phyloP scores from a whole-genome alignment of 2,888 invertebrate genomes.

The Thelaira solivaga region DNA sequence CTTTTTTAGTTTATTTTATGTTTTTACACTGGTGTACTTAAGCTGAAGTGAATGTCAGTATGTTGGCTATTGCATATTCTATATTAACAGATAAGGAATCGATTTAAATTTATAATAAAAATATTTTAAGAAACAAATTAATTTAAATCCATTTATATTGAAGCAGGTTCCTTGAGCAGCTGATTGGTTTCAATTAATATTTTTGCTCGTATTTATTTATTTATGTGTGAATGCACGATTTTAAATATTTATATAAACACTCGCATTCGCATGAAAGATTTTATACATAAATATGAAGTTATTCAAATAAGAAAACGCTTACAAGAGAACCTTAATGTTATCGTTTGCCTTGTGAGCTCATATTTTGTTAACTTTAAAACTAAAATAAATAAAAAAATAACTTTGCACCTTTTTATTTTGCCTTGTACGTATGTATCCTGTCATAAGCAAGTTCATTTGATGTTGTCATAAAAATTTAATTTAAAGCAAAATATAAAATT shows the following conservation, averaged over 20 bases:
- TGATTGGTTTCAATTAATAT: conserved; percentile 18
- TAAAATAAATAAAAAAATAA: too few species aligned
- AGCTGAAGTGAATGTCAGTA: too few species aligned
- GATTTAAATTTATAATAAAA: neutral
- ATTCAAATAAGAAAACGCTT: neutral
- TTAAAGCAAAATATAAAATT: conserved; percentile 19
- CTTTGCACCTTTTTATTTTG: conserved; percentile 33
- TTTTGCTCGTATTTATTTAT: too few species aligned
- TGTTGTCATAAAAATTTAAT: conserved; percentile 42
- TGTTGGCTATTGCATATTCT: too few species aligned
- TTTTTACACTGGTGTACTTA: too few species aligned
- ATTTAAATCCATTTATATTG: neutral
- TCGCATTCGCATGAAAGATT: too few species aligned
- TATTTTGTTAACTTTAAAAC: neutral
- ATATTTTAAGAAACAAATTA: neutral
- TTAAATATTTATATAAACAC: neutral
- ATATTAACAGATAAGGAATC: neutral
- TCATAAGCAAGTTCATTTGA: conserved; percentile 33
- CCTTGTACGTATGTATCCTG: neutral
- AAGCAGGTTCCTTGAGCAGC: neutral
- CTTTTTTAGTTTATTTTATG: too few species aligned
- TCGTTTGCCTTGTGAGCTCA: neutral
- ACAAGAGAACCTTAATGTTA: neutral
- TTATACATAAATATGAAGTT: too few species aligned
- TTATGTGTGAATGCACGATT: conserved; percentile 5